Base-by-base conservation (phyloP, 2,888 invertebrate species). In the Willowsia nigromaculata region DNA sequence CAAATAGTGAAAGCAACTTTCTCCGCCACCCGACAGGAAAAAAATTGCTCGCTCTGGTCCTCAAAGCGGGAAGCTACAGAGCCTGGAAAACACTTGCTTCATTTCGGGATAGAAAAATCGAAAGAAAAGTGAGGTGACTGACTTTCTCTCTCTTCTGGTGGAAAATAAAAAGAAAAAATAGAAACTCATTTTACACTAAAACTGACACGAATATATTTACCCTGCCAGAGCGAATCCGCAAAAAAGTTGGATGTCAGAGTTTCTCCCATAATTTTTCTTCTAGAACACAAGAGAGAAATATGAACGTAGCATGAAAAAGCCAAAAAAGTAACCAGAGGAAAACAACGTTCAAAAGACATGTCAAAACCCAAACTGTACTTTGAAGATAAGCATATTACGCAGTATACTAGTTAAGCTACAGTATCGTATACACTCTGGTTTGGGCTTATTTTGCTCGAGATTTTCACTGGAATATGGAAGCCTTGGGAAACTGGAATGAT, bases 161-260 rank as follows among this genome's bases (percentile, higher is more conserved):
- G 43, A 43, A 43, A 43, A n/a, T n/a, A n/a, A n/a, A n/a, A n/a
- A n/a, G n/a, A n/a, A n/a, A n/a, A n/a, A n/a, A n/a, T n/a, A n/a
- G n/a, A n/a, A n/a, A n/a, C n/a, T n/a, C n/a, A n/a, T n/a, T n/a
- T n/a, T n/a, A 59, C 59, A 27, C 30, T 27, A 13, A 15, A n/a
- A 2, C 3, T 9, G 25, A 3, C 7, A 18, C n/a, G 1, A 6
- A 2, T 18, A 25, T 40, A 9, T 43, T 1, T 68, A 22, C n/a
- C 43, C 4, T 71, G 43, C 71, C 43, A 25, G 43, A 18, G 37
- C n/a, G n/a, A 43, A 68, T 7, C 71, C 15, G 25, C 40, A 43
- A 71, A 71, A 71, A 43, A 65, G 71, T 71, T 71, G 25, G 43
- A 43, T 71, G 71, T 71, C 25, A 43, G 43, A 71, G 71, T 71